Evolutionary conservation across 2,888 invertebrate genomes (phyloP).

Genomic region (Chironomus tentans): DNA sequence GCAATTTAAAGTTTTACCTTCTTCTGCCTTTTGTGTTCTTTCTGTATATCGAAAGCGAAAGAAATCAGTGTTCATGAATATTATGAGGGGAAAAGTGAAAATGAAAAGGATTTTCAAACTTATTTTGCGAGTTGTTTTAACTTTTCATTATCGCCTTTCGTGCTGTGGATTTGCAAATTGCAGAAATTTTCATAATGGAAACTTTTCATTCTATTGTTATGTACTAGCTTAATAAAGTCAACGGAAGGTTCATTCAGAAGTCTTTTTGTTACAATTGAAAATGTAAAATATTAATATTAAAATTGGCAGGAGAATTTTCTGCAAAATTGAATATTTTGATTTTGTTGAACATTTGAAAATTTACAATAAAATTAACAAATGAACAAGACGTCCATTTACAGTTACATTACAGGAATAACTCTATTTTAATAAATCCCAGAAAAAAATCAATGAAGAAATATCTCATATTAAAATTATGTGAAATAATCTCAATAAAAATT

Average conservation of each 20-base stretch:
- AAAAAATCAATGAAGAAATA: no score
- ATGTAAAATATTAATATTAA: no score
- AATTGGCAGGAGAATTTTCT: no score
- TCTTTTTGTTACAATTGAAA: no score
- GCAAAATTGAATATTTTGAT: no score
- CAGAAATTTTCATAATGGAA: neutral
- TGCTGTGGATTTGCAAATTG: neutral
- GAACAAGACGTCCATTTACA: no score
- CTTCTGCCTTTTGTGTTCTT: neutral
- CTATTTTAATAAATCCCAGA: no score
- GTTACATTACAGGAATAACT: no score
- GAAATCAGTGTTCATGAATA: neutral
- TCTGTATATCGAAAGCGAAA: neutral
- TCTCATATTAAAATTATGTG: no score
- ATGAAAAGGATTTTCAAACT: neutral
- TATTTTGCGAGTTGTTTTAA: neutral
- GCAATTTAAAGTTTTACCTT: neutral
- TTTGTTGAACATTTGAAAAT: no score
- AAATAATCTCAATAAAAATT: no score
- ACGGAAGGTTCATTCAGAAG: neutral
- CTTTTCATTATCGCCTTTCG: neutral
- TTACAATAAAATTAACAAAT: no score
- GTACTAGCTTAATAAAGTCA: neutral
- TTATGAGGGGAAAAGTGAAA: neutral
- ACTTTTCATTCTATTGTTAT: neutral